Evolutionary conservation across 2,888 invertebrate species (phyloP), one percentile per base, ranked within the genome.

Genomic region (Calameuta filiformis): DNA sequence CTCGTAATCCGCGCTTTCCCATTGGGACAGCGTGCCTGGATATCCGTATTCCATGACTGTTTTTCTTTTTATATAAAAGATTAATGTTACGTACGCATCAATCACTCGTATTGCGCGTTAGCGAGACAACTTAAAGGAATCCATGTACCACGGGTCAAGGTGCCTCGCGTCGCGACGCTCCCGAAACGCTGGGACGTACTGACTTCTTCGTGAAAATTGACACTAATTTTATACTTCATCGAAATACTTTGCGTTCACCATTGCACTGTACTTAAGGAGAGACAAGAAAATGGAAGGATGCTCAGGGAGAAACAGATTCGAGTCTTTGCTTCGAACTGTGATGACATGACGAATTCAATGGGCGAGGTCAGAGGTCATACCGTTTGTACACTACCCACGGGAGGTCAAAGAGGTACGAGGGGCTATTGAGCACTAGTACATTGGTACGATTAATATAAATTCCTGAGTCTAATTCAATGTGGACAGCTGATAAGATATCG

Each of bases 1-100:
- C 73, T 90, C 89, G 83, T 91, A 90, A 31, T 91, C 90, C 34
- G 85, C 80, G 74, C 80, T 82, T 76, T 86, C 86, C 85, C 85
- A 87, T 71, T 86, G 84, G 78, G 81, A 79, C 30, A 69, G 40
- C 30, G 83, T 69, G 31, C 31, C 56, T 12, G 77, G 77, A 69
- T 31, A 77, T 12, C 75, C 75, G 73, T 35, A 76, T n/a, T 75
- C 78, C 78, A 78, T 78, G 6, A 4, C 77, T 56, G 40, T 23
- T 56, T 15, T 23, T 23, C 4, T 40, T 40, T 40, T 40, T 40
- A 15, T 56, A 23, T 56, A 56, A 1, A 56, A 1, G 40, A 23
- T 56, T 2, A 23, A 56, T 56, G 23, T 23, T 56, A 23, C 23
- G 23, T 4, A 23, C 0, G 40, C 40, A 23, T 56, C 40, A 23